These are phyloP conservation scores for Xanthia icteritia DNA, from an alignment of 2,888 invertebrate genomes.

Conservation along the genomic window DNA sequence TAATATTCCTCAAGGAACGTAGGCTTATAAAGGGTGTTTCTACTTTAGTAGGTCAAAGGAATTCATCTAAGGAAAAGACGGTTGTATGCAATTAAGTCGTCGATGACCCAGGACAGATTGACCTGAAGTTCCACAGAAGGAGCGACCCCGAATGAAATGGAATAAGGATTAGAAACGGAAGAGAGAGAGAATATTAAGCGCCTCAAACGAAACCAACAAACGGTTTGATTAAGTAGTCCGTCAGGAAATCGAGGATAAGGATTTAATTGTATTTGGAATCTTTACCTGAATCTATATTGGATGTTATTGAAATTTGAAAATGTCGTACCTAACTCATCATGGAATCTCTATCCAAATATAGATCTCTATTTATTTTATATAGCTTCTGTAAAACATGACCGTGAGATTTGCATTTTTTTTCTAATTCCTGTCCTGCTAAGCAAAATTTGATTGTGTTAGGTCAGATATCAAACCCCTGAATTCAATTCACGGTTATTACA, in stretches of 20 bases:
- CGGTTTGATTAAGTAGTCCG: not conserved
- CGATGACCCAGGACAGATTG: constrained; percentile 40
- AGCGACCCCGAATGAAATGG: constrained; percentile 38
- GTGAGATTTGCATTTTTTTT: too few relatives aligned
- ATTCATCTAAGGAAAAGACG: constrained; percentile 27
- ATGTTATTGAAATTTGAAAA: not conserved
- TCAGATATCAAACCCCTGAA: too few relatives aligned
- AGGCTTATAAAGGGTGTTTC: not conserved
- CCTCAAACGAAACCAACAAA: constrained; percentile 26
- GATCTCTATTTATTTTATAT: too few relatives aligned
- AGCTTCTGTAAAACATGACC: too few relatives aligned
- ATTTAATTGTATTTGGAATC: constrained; percentile 5
- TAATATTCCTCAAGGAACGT: not conserved
- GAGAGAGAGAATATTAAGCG: constrained; percentile 13
- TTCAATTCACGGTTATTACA: too few relatives aligned
- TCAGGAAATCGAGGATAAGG: not conserved
- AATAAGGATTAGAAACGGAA: constrained; percentile 39
- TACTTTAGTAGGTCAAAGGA: constrained; percentile 17
- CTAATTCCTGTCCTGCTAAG: too few relatives aligned
- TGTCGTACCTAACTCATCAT: too few relatives aligned
- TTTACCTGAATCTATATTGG: not conserved
- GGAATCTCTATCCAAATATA: too few relatives aligned
- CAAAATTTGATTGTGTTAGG: too few relatives aligned
- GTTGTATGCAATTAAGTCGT: constrained; percentile 45
- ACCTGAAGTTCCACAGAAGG: constrained; percentile 34